A percentile compares a stretch with the other conserved stretches of the same genome.
Evolutionary conservation across 2,888 invertebrate species (phyloP).

Genomic region (Diadegma fenestrale): DNA sequence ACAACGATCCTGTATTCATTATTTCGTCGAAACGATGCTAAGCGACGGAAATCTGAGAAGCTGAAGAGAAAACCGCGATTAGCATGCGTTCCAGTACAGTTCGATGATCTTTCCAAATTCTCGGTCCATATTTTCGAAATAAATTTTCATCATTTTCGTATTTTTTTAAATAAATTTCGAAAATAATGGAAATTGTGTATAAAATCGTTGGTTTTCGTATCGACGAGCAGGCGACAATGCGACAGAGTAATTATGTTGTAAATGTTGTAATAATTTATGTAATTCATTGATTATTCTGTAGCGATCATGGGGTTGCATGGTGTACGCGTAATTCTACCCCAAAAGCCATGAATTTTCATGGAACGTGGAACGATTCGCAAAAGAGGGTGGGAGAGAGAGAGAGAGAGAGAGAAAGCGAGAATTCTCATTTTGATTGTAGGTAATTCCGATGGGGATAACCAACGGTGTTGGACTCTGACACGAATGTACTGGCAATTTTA

Average conservation of each 20-base stretch:
- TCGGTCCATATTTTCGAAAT: background rate
- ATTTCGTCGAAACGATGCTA: background rate
- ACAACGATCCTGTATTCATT: background rate
- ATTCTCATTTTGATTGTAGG: conserved; percentile 38
- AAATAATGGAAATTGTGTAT: background rate
- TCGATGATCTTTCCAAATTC: background rate
- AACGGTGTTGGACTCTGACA: conserved; percentile 75
- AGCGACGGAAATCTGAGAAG: background rate
- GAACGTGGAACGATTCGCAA: background rate
- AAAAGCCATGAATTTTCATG: conserved; percentile 11
- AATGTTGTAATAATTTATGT: background rate
- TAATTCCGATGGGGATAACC: conserved; percentile 52
- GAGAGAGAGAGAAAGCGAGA: conserved; percentile 32
- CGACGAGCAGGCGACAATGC: background rate
- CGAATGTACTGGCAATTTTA: conserved; percentile 81
- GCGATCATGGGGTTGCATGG: background rate
- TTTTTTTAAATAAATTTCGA: background rate
- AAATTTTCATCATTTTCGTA: background rate
- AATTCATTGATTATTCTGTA: background rate
- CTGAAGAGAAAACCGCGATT: background rate
- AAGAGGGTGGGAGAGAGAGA: conserved; percentile 7
- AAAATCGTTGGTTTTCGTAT: background rate
- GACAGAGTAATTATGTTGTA: background rate
- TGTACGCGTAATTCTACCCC: background rate
- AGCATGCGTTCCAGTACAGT: background rate